Evolutionary conservation across 2,888 invertebrate genomes (phyloP), one percentile per base, ranked within the genome.

Genomic region (Cremastinae sp.): DNA sequence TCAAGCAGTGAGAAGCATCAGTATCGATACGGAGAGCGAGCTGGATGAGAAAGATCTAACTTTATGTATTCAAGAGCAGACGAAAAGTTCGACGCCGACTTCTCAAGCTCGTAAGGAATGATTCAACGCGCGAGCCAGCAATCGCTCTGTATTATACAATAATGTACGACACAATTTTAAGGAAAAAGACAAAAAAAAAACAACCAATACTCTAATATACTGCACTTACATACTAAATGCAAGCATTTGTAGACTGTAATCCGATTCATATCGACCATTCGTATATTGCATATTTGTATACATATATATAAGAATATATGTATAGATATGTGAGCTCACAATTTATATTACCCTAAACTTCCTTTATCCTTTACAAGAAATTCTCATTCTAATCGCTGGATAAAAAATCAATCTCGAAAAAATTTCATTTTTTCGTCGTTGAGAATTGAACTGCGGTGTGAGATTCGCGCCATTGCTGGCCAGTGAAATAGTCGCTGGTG

Each of bases 21-120:
- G 90, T 70, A 88, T 90, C 75, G 91, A 91, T 78, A 90, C 90
- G 47, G 90, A 91, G 90, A 90, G 91, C 91, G 88, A 92, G 91
- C 83, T 92, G 91, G 88, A 91, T 91, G 90, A 93, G 91, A 78
- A 87, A 80, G 86, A 88, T 83, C 83, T 89, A 78, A 83, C 87
- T 76, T 86, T 89, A 78, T 86, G 88, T 81, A 79, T 89, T 75
- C 86, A 87, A 82, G 87, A 88, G 81, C 87, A 87, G 81, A 86
- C 85, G 81, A 84, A 81, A 47, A 80, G 81, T 66, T 75, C 81
- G 28, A 81, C 84, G 10, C 28, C 65, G 9, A 45, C 55, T 18
- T 28, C 66, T 39, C 39, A 74, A 61, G 14, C 43, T 55, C 45
- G 1, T 18, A 37, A 18, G 7, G 49, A 58, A 39, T 20, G 45